These are phyloP conservation scores for Chaetura pelagica DNA, from an alignment of 2,113 vertebrate genomes.

Conservation along the genomic window DNA sequence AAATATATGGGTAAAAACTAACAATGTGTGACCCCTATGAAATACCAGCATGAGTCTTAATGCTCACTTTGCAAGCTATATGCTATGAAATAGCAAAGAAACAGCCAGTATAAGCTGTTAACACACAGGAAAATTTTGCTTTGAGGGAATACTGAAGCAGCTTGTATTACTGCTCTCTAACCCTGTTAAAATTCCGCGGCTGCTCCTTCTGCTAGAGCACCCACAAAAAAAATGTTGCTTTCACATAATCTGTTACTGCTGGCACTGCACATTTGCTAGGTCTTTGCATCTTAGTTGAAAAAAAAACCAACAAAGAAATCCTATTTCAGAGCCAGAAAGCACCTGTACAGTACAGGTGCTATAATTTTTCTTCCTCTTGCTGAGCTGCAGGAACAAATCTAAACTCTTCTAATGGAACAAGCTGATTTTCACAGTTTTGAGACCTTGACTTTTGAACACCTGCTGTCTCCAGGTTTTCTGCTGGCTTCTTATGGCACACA, in stretches of 20 bases:
- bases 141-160: background rate
- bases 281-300: background rate
- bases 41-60: background rate
- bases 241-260: background rate
- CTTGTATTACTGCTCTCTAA: background rate
- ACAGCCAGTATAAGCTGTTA: background rate
- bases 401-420: background rate
- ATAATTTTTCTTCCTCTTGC: background rate
- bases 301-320: background rate
- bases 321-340: background rate
- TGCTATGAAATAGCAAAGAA: background rate
- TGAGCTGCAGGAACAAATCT: background rate
- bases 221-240: background rate
- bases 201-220: background rate
- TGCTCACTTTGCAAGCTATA: background rate
- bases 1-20: background rate
- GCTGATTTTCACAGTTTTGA: background rate
- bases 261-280: background rate
- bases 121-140: background rate
- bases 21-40: background rate
- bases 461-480: background rate
- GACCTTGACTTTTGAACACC: background rate
- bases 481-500: background rate
- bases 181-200: conserved; percentile 4
- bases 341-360: background rate